Evolutionary conservation across 2,888 invertebrate species (phyloP), one percentile per base, ranked within the genome.

Genomic region (Catocala nupta): DNA sequence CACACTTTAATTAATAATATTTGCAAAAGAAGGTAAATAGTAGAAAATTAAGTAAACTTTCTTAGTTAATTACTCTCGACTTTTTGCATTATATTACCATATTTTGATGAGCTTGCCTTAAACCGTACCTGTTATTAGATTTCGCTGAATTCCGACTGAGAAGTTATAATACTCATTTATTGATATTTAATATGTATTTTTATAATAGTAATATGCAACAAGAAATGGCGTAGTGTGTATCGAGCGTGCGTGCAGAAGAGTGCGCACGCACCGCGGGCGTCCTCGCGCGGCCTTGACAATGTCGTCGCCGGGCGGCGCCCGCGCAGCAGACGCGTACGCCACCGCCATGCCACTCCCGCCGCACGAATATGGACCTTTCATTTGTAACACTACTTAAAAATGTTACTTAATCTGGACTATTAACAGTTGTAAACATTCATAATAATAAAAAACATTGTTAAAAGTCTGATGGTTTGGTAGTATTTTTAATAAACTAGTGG

Each of bases 251-350:
- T 69, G 73, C 70, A 68, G 70, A 70, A 70, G 71, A 70, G 65
- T 64, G 75, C 68, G 76, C 77, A 78, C 75, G 79, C 80, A 82
- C 71, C 77, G 71, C 75, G 70, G 70, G 77, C 76, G 73, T 80
- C 81, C 81, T 81, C 78, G 74, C 63, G 80, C 88, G 91, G 86
- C 92, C 92, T 92, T 92, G 91, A 90, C 92, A 91, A 90, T 92
- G 92, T 87, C 90, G 83, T 82, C 78, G 80, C 71, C 68, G 70
- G 80, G 71, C 68, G 70, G 74, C 69, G 73, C 73, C 36, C 72
- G 70, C 44, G 73, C 70, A 71, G 71, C 53, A 71, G 68, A 33
- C 13, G 49, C 25, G 25, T 25, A 4, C 25, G 25, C 25, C 25
- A 4, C 25, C 25, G 55, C 25, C 8, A 33, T 49, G 12, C 57